Percentiles rank a stretch among this genome's conserved stretches.
phyloP scores from a whole-genome alignment of 2,113 vertebrate genomes.

The Dryoscopus gambensis region DNA sequence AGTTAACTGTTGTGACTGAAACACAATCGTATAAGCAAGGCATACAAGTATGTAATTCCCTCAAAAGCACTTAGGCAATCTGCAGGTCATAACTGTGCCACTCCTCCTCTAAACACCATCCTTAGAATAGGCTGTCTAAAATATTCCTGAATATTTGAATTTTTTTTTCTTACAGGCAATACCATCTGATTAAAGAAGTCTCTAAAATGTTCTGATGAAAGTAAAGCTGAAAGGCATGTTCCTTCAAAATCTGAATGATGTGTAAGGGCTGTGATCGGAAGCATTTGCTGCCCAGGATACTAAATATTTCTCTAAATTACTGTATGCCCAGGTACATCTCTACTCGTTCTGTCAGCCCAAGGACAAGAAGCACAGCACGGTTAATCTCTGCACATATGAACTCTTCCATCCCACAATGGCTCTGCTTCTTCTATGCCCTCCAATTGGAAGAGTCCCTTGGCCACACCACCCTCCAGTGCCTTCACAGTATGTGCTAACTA shows the following conservation, averaged over 20 bases:
- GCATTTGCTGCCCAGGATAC: background rate
- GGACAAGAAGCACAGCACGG: background rate
- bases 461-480: background rate
- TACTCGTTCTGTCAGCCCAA: background rate
- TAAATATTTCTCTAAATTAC: background rate
- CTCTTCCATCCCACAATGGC: background rate
- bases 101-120: background rate
- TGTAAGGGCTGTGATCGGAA: background rate
- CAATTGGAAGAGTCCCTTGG: background rate
- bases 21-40: background rate
- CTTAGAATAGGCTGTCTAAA: background rate
- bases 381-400: background rate
- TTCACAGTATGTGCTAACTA: background rate
- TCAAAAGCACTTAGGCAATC: background rate
- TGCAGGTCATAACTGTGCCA: background rate
- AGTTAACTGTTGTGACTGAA: background rate
- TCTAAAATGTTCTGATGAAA: background rate
- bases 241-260: background rate
- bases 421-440: rapidly evolving
- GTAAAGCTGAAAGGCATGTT: background rate
- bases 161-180: background rate
- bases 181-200: background rate
- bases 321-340: background rate
- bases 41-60: background rate
- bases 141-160: background rate